These are phyloP conservation scores for Lepidochrysops patricia DNA, from an alignment of 2,888 invertebrate genomes.

Conservation along the genomic window DNA sequence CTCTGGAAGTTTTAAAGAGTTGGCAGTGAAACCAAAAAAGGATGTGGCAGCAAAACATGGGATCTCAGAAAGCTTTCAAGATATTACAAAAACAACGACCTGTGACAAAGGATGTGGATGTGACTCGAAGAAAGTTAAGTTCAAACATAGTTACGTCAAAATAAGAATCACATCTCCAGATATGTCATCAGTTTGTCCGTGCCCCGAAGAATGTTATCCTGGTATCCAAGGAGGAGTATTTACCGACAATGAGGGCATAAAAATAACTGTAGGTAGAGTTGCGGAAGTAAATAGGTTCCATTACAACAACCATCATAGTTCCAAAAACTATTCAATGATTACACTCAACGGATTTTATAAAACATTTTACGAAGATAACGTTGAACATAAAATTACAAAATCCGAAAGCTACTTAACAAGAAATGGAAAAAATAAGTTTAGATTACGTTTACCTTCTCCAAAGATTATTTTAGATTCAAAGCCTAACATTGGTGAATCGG, in stretches of 20 bases:
- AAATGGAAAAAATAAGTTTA: not conserved
- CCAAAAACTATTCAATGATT: not conserved
- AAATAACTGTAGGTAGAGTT: slow-evolving; percentile 49
- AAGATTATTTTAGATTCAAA: not conserved
- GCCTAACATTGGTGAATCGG: not conserved
- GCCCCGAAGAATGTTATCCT: slow-evolving; percentile 48
- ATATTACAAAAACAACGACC: slow-evolving; percentile 43
- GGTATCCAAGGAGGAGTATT: slow-evolving; percentile 45
- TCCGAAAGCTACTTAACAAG: not conserved
- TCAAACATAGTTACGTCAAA: slow-evolving; percentile 55
- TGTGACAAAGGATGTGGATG: slow-evolving; percentile 52
- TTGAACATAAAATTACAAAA: not conserved
- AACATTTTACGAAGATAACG: not conserved
- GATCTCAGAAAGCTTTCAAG: slow-evolving; percentile 38
- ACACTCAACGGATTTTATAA: not conserved
- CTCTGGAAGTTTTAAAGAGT: not conserved
- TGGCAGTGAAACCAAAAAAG: slow-evolving; percentile 13
- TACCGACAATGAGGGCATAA: slow-evolving; percentile 50
- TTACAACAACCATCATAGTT: not conserved
- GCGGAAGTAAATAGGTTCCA: slow-evolving; percentile 32
- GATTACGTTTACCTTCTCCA: not conserved
- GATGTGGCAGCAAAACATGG: slow-evolving; percentile 27
- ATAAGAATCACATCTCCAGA: slow-evolving; percentile 54
- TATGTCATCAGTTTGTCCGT: slow-evolving; percentile 46
- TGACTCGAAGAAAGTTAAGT: slow-evolving; percentile 53